Evolutionary conservation across 2,888 invertebrate species (phyloP), one percentile per base, ranked within the genome.

Genomic region (Parapristionchus giblindavisi): DNA sequence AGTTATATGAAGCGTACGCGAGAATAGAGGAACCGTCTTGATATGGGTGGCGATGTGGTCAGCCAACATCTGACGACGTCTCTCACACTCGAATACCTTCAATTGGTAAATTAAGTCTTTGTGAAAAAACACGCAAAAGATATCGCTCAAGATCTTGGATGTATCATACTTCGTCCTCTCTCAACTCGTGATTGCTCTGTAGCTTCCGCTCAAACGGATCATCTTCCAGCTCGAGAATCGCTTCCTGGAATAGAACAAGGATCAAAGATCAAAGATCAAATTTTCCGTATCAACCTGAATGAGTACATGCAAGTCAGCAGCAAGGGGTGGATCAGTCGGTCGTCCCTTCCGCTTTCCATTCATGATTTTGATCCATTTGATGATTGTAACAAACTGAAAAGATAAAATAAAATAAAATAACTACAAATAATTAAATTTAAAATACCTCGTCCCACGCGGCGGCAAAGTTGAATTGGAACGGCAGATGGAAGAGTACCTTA

Each of bases 351-450:
- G 91, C 63, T 91, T 88, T 43, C 77, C 76, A 73, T 81, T 81
- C 17, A 95, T 91, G 77, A 93, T 89, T 89, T 95, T 96, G 74
- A 97, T 89, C 98, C 98, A 99, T 88, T 96, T 98, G 87, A 94
- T 92, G 40, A 95, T 91, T 1, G 94, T 94, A n/a, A 96, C 92
- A 71, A 89, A 85, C 89, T 90, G 85, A 36, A 81, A 78, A 3
- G 3, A 52, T 3, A 8, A n/a, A 34, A 14, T 1, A n/a, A 5
- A 70, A 11, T 1, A 5, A 48, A 5, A 65, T 17, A 24, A 72
- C 43, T 21, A 32, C 48, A 43, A 61, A 73, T 34, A 32, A 14
- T 34, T 43, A 56, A 71, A 34, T 61, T 54, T 43, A 54, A 21
- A 81, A 77, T 78, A 89, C 89, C 88, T 89, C 88, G 76, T 89